Base-by-base conservation (phyloP, 2,888 invertebrate species). In the Pseudococcus jackbeardsleyi region DNA sequence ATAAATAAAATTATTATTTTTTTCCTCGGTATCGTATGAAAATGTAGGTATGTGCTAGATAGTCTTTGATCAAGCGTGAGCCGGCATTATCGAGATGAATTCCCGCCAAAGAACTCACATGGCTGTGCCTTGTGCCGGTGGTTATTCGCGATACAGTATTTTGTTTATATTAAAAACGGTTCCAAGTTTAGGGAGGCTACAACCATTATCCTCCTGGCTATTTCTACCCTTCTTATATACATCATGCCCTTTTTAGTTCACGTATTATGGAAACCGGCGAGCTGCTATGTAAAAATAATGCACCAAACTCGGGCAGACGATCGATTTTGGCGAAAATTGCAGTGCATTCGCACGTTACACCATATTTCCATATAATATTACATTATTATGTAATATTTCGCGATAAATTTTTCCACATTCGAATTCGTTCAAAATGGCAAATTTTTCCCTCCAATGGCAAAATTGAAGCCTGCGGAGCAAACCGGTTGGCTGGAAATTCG, bases 401-500 rank as follows among this genome's bases (percentile, higher is more conserved):
- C 26, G 26, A 72, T 33, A 8, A 59, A 72, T 72, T 72, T 72
- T 26, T 26, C 68, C 26, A 33, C n/a, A 15, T 64, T 15, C 26
- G 8, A 26, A 12, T 72, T 5, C 12, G 0, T 19, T 19, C 12
- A 33, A 11, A 72, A 72, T 42, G 42, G 42, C n/a, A 79, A 33
- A 39, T 79, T 79, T 79, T 79, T 39, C 8, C 26, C 26, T 2
- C 26, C 26, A 33, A 33, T 33, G 26, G 26, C 26, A 33, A 33
- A 33, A 33, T 33, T 33, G 26, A 33, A 33, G 26, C 3, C 77
- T 9, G 4, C 33, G 33, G 33, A 5, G 42, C 42, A 33, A 79
- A 79, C 79, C 79, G 79, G 79, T 79, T 79, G 9, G 79, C 42
- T 72, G 68, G 12, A 72, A 72, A 72, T 72, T 72, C 79, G 79